Evolutionary conservation across 2,797 vertebrate genomes (phyloP), one percentile per base, ranked within the genome.

Genomic region (Tokudaia tokunoshimensis): DNA sequence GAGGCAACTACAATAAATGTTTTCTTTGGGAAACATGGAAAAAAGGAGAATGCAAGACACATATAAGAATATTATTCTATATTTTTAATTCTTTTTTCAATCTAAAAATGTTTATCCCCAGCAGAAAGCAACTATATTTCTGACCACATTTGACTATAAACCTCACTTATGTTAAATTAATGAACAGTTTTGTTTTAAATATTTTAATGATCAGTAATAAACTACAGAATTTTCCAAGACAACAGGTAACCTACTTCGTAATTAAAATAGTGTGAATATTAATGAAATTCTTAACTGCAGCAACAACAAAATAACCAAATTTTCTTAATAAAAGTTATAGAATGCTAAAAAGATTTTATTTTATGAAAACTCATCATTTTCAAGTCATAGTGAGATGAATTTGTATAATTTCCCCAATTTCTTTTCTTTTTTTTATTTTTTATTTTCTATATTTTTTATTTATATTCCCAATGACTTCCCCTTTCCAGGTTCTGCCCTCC

Each of bases 241-340:
- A 22, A 81, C 72, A 96, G 84, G 96, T 95, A 94, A 0, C 67
- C 82, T 67, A 86, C 97, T 96, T 95, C 87, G 95, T 65, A 89
- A 50, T 31, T 0, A 88, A 41, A 22, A 11, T 93, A 61, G 24
- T 84, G 65, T 50, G 2, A 74, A 91, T 50, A 63, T 67, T 81
- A 97, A 92, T 67, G 44, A n/a, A 96, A 86, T 92, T 57, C n/a
- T 81, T 96, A 79, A 59, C 17, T 55, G 20, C 83, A 63, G 82
- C 76, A 72, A 85, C 20, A 63, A 37, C 92, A 65, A 47, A 47
- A 76, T 26, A 26, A 76, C 26, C 3, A 22, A n/a, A 75, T 96
- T 70, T 97, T 52, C 57, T 11, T 52, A 93, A 4, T 44, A 95
- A 96, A 97, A 96, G 92, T 91, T 75, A 82, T 12, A 88, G 26